phyloP scores from a whole-genome alignment of 2,797 vertebrate species.

The Periparus ater region DNA sequence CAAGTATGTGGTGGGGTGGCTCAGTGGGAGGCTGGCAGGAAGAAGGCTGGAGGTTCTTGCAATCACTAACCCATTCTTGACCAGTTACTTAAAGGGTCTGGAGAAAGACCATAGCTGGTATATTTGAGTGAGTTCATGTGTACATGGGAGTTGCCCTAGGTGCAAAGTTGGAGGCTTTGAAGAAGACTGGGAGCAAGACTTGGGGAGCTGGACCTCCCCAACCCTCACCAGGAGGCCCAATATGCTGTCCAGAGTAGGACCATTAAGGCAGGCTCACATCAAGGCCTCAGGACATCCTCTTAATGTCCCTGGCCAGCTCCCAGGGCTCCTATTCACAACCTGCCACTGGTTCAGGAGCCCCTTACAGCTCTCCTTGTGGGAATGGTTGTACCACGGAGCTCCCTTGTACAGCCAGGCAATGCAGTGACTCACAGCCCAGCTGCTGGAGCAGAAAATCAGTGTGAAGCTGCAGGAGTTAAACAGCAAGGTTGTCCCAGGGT shows the following conservation, averaged over 20 bases:
- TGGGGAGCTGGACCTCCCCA: neutral
- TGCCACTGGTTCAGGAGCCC: neutral
- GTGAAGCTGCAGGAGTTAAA: neutral
- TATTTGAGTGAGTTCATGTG: neutral
- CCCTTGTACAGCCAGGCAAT: too few relatives aligned
- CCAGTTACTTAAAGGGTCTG: neutral
- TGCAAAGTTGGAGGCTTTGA: neutral
- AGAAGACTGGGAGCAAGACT: neutral
- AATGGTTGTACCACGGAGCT: neutral
- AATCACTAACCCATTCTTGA: neutral
- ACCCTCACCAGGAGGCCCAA: neutral
- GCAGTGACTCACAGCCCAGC: neutral
- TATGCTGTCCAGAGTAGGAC: neutral
- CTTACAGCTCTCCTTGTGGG: neutral
- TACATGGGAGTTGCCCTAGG: neutral
- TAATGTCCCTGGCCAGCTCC: neutral
- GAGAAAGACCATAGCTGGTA: neutral
- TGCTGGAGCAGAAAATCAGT: neutral
- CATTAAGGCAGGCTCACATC: neutral
- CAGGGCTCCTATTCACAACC: neutral
- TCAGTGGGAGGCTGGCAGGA: rapidly evolving
- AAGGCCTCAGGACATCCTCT: neutral
- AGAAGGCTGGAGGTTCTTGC: neutral
- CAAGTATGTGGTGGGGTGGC: neutral
- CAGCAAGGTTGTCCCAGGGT: neutral